Conservation (phyloP, 1,140 invertebrate species). For the Zeugodacus cucurbitae region DNA sequence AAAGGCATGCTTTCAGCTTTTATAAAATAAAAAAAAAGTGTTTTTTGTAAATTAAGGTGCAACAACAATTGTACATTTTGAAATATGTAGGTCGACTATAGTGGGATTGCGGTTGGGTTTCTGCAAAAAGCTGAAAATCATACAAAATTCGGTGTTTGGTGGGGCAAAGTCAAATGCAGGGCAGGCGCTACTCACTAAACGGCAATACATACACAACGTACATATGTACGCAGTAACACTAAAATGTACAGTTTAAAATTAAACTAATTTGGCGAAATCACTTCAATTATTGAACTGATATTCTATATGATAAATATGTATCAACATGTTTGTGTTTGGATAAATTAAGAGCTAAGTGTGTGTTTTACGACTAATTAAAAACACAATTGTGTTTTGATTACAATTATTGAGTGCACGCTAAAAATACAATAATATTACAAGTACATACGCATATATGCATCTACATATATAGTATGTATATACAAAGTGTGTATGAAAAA, state of each 20-base stretch:
- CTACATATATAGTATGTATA: too few relatives aligned
- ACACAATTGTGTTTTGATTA: not conserved
- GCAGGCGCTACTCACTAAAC: not conserved
- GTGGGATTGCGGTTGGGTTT: not conserved
- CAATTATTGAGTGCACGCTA: conserved; percentile 10
- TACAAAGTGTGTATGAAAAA: not conserved
- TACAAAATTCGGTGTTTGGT: not conserved
- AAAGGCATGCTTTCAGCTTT: not conserved
- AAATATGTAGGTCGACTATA: too few relatives aligned
- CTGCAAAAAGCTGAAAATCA: conserved; percentile 47
- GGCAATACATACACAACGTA: not conserved
- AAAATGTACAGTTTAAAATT: not conserved
- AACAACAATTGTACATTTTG: not conserved
- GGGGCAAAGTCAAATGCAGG: not conserved
- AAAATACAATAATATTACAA: not conserved
- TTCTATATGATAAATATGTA: not conserved
- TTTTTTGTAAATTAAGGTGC: not conserved
- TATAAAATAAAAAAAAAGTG: not conserved
- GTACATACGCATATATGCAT: not conserved
- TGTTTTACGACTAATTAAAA: not conserved
- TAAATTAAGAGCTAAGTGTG: not conserved
- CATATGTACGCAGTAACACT: not conserved
- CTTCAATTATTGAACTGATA: not conserved
- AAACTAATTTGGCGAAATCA: not conserved
- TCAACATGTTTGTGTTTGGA: not conserved